Conservation (phyloP, 2,888 invertebrate genomes). For the Tridacna gigas region DNA sequence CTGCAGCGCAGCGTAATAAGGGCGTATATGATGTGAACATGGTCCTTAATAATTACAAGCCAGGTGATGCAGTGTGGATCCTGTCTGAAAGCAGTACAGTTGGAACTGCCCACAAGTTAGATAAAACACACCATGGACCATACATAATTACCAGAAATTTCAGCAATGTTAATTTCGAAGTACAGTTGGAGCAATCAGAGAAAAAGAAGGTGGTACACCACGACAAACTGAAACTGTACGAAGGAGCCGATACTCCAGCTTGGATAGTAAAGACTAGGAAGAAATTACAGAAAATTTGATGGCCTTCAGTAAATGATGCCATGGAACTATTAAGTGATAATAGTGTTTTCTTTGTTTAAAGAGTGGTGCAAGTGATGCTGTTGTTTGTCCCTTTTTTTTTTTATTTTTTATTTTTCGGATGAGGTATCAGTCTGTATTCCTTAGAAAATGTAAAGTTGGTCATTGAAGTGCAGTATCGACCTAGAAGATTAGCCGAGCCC, state of each 20-base stretch:
- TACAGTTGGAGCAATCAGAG: background rate
- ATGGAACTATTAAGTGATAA: background rate
- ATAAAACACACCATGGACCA: background rate
- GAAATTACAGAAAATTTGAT: background rate
- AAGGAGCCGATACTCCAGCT: background rate
- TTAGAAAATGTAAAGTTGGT: background rate
- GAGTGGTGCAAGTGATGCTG: background rate
- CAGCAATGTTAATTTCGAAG: background rate
- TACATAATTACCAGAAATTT: background rate
- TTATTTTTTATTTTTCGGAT: background rate
- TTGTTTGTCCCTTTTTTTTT: background rate
- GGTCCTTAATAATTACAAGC: background rate
- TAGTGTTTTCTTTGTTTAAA: background rate
- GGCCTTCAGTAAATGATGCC: no score
- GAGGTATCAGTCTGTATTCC: background rate
- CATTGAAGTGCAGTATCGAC: no score
- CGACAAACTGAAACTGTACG: conserved; percentile 5
- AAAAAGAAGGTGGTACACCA: conserved; percentile 1
- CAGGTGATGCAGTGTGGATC: conserved; percentile 10
- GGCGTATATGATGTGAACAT: no score
- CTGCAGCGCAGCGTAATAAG: no score
- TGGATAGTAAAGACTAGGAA: conserved; percentile 3
- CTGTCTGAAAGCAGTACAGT: background rate
- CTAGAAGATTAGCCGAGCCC: no score
- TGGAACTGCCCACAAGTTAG: conserved; percentile 3